Conservation (phyloP, 92 coral and sea anemone genomes). For the Zoanthus sansibaricus region DNA sequence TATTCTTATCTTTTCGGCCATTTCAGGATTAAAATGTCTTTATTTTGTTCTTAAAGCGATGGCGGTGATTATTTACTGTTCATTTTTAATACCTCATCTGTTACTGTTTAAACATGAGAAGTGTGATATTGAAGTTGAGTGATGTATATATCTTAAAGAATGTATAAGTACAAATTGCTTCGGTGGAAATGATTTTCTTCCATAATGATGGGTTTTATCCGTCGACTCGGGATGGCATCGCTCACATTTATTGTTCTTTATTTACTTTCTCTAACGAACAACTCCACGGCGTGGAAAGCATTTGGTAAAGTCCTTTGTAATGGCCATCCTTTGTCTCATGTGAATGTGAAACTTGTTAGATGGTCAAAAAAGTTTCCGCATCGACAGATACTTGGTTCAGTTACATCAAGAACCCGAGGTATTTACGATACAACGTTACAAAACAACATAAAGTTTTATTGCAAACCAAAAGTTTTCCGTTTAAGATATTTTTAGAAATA, state of each 20-base stretch:
- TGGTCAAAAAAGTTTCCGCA: not conserved
- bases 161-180: too few species aligned
- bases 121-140: too few species aligned
- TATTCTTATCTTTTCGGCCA: too few species aligned
- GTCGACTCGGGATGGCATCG: not conserved
- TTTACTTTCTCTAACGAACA: not conserved
- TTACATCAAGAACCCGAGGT: conserved; percentile 37
- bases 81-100: too few species aligned
- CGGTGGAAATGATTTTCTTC: too few species aligned
- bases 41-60: too few species aligned
- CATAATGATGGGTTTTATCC: not conserved
- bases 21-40: too few species aligned
- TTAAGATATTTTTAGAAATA: too few species aligned
- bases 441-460: not conserved
- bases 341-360: conserved; percentile 10
- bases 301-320: conserved; percentile 28
- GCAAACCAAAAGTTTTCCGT: not conserved
- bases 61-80: too few species aligned
- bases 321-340: conserved; percentile 36
- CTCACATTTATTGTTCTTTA: not conserved
- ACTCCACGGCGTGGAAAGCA: conserved; percentile 16
- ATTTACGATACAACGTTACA: not conserved
- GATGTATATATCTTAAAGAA: too few species aligned
- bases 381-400: conserved; percentile 4
- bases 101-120: too few species aligned